Evolutionary conservation across 2,797 vertebrate genomes (phyloP).

Genomic region (Harpagifer antarcticus): DNA sequence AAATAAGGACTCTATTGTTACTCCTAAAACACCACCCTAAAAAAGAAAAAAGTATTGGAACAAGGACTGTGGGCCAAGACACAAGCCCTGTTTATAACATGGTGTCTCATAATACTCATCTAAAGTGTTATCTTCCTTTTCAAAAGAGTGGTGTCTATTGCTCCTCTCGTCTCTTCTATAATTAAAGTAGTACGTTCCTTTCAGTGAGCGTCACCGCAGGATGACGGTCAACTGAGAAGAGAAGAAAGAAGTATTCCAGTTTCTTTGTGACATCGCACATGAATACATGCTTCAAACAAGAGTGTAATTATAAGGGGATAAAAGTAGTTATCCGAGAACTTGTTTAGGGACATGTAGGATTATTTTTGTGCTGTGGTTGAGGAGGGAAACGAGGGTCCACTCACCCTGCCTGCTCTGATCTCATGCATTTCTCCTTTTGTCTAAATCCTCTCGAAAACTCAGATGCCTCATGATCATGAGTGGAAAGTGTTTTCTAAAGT

Average conservation of each 20-base stretch:
- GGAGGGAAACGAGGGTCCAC: constrained; percentile 62
- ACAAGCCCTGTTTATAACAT: constrained; percentile 42
- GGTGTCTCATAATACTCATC: constrained; percentile 59
- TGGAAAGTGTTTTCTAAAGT: constrained; percentile 63
- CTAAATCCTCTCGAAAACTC: constrained; percentile 53
- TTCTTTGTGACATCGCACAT: constrained; percentile 33
- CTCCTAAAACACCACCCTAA: constrained; percentile 25
- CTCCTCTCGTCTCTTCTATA: constrained; percentile 59
- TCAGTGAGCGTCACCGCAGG: constrained; percentile 49
- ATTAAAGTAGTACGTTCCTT: constrained; percentile 62
- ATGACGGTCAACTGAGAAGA: constrained; percentile 57
- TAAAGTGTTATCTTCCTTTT: constrained; percentile 62
- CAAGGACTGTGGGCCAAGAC: constrained; percentile 25
- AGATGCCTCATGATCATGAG: constrained; percentile 48
- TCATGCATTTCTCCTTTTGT: constrained; percentile 72
- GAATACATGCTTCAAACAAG: constrained; percentile 47
- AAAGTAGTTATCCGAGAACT: constrained; percentile 54
- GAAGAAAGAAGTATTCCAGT: constrained; percentile 35
- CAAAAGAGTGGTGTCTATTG: constrained; percentile 69
- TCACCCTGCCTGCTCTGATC: constrained; percentile 69
- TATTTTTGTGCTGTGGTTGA: constrained; percentile 53
- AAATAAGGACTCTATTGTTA: constrained; percentile 78
- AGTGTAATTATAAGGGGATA: constrained; percentile 66
- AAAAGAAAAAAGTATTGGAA: constrained; percentile 44
- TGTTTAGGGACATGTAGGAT: constrained; percentile 68